Percentiles rank a stretch among this genome's conserved stretches.
phyloP scores from a whole-genome alignment of 2,797 vertebrate genomes.

The Allobates femoralis region DNA sequence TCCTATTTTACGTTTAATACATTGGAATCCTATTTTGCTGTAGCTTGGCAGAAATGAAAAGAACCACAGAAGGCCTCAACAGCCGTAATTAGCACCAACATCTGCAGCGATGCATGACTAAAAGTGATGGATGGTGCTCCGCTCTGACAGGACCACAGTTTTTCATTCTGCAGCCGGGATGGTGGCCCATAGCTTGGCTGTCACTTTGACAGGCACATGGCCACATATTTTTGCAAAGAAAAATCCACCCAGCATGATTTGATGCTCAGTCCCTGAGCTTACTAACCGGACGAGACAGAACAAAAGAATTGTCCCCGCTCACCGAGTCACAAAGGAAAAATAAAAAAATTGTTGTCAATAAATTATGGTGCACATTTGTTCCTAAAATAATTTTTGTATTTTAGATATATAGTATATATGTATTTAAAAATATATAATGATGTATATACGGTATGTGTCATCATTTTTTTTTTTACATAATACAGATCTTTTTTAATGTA shows the following conservation, averaged over 20 bases:
- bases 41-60: constrained; percentile 34
- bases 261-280: not conserved
- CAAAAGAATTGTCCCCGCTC: not conserved
- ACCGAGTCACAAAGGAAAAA: not conserved
- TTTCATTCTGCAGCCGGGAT: constrained; percentile 41
- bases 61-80: constrained; percentile 51
- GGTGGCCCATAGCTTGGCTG: constrained; percentile 32
- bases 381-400: too few species aligned
- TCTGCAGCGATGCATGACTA: constrained; percentile 60
- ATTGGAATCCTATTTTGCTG: constrained; percentile 40
- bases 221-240: constrained; percentile 22
- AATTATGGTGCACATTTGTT: too few species aligned
- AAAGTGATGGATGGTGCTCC: constrained; percentile 61
- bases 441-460: too few species aligned
- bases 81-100: constrained; percentile 59
- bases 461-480: too few species aligned
- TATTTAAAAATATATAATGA: too few species aligned
- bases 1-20: constrained; percentile 45
- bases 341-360: not conserved
- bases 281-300: not conserved
- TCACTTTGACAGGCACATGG: constrained; percentile 46
- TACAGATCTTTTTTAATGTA: too few species aligned
- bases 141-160: constrained; percentile 47
- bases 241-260: constrained; percentile 14
- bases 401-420: too few species aligned